Evolutionary conservation across 2,113 vertebrate species (phyloP), one percentile per base, ranked within the genome.

Genomic region (Lethenteron reissneri): DNA sequence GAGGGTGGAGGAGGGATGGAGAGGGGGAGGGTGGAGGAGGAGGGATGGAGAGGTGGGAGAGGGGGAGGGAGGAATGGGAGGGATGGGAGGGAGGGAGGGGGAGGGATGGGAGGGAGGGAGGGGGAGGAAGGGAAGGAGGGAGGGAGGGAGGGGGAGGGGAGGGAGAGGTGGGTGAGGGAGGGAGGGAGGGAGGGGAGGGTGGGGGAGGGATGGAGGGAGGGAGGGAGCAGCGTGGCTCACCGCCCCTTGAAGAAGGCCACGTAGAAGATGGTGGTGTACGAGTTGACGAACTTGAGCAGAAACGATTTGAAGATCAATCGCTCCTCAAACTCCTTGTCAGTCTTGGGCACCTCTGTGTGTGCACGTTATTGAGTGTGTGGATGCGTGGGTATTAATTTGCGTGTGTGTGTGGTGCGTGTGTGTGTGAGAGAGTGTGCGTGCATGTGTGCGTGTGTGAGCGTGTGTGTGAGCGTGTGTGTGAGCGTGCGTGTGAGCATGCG

Each of bases 201-300:
- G 4, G 41, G 1, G 41, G 41, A 41, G 41, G 41, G 41, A 41
- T 5, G 41, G 3, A 41, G 41, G n/a, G 41, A 41, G 41, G n/a
- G 25, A 3, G 2, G 41, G 41, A 41, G 41, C 41, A 41, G 41
- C 41, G 25, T 15, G 12, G 74, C 86, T 74, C 74, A 95, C 94
- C 92, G 89, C 81, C 94, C n/a, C 80, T 97, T 96, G 80, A 97
- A n/a, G 83, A 97, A 97, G 75, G 94, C 92, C 81, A 97, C 92
- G 8, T 97, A 97, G 83, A 97, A 97, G 79, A 95, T 94, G 9
- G 94, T 85, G 57, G 91, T 92, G 76, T 92, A 97, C 72, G 94
- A 85, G 74, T 97, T 97, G 82, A 97, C 92, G 77, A 92, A 95
- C 79, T 97, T 97, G 56, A 97, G 80, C 58, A 97, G 83, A 77